phyloP scores from a whole-genome alignment of 2,797 vertebrate species.

The Platalea minor region DNA sequence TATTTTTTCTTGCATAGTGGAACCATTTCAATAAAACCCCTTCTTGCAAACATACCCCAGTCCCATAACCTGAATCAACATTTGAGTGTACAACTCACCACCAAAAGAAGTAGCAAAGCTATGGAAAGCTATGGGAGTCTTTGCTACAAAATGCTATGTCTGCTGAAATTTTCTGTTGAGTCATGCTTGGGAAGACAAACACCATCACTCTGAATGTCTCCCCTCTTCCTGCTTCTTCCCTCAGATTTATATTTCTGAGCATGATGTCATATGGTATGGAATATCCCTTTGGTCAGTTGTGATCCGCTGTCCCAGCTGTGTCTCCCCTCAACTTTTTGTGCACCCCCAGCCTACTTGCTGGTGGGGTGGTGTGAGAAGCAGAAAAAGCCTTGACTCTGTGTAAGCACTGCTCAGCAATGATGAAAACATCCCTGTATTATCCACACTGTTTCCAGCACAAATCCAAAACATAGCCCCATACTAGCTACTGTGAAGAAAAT shows the following conservation, averaged over 20 bases:
- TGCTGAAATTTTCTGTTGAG: background rate
- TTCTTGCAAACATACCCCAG: background rate
- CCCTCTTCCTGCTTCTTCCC: background rate
- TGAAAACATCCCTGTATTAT: fast-evolving
- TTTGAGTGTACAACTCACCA: background rate
- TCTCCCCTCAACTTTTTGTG: background rate
- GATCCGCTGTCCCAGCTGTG: background rate
- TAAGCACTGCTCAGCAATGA: background rate
- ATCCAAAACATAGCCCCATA: background rate
- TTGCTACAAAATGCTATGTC: background rate
- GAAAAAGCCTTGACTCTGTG: background rate
- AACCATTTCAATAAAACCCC: background rate
- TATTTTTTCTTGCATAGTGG: background rate
- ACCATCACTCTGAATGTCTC: fast-evolving
- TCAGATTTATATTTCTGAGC: background rate
- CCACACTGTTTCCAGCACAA: background rate
- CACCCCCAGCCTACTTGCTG: fast-evolving
- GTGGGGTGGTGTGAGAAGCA: background rate
- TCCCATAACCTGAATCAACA: background rate
- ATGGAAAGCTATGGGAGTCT: background rate
- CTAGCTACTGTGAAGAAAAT: background rate
- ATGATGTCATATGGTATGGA: fast-evolving
- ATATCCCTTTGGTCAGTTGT: background rate
- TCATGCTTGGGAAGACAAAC: background rate
- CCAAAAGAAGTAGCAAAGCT: background rate